A percentile compares a stretch with the other conserved stretches of the same genome.
phyloP scores from a whole-genome alignment of 2,113 vertebrate genomes.

The Toxotes jaculatrix region DNA sequence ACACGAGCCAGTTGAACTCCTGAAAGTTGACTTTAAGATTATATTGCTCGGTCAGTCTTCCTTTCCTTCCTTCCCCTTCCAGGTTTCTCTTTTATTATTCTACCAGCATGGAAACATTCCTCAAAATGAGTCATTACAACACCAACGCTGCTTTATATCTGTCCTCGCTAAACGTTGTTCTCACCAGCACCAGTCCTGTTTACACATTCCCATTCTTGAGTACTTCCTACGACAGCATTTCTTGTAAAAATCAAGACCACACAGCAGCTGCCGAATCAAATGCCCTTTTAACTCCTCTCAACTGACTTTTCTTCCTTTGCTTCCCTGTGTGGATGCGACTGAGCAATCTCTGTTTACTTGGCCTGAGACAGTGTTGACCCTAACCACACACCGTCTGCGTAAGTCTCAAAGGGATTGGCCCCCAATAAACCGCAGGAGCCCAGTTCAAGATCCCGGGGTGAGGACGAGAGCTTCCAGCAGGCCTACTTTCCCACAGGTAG shows the following conservation, averaged over 20 bases:
- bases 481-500: conserved; percentile 80
- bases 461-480: conserved; percentile 59
- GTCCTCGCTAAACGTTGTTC: conserved; percentile 46
- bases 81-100: conserved; percentile 48
- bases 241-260: conserved; percentile 72
- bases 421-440: conserved; percentile 71
- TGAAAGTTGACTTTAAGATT: conserved; percentile 33
- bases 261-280: conserved; percentile 57
- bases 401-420: conserved; percentile 63
- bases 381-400: conserved; percentile 51
- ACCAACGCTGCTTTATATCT: conserved; percentile 55
- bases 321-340: conserved; percentile 42
- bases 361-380: conserved; percentile 71
- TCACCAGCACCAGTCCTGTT: conserved; percentile 63
- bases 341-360: conserved; percentile 67
- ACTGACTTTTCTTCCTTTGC: conserved; percentile 43
- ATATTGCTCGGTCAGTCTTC: conserved; percentile 25
- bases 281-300: conserved; percentile 37
- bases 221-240: conserved; percentile 71
- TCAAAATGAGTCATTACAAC: conserved; percentile 34
- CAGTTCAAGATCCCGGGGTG: conserved; percentile 47
- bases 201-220: conserved; percentile 67
- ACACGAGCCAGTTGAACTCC: conserved; percentile 19
- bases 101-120: conserved; percentile 53
- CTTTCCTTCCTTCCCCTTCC: conserved; percentile 40